These are phyloP conservation scores for Euphydryas editha DNA, from an alignment of 2,888 invertebrate genomes.

Conservation along the genomic window DNA sequence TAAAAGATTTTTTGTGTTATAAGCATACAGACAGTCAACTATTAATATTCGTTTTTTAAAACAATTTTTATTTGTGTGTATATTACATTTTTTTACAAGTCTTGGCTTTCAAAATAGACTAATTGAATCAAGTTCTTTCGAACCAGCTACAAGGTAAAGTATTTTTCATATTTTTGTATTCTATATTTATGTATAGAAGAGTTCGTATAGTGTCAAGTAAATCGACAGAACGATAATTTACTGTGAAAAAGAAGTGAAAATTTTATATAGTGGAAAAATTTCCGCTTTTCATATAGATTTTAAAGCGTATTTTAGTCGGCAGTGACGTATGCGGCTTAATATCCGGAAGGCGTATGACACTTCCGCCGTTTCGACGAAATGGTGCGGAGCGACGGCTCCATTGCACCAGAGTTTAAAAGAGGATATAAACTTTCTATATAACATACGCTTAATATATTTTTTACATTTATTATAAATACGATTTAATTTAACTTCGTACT, in stretches of 20 bases:
- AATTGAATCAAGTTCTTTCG: too few relatives aligned
- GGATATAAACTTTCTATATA: neutral
- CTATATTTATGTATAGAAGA: too few relatives aligned
- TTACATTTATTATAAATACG: neutral
- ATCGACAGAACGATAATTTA: neutral
- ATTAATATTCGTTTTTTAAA: too few relatives aligned
- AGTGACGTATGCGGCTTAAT: constrained; percentile 11
- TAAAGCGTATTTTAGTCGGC: constrained; percentile 9
- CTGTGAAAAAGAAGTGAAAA: neutral
- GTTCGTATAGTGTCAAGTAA: too few relatives aligned
- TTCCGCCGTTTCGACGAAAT: constrained; percentile 5
- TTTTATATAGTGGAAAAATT: neutral
- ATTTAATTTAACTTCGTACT: neutral
- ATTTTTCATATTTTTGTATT: too few relatives aligned
- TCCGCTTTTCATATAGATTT: constrained; percentile 7
- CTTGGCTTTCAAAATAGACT: too few relatives aligned
- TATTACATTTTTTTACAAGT: too few relatives aligned
- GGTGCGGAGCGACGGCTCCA: neutral
- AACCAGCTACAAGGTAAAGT: too few relatives aligned
- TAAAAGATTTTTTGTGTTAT: too few relatives aligned
- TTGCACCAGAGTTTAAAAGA: constrained; percentile 6
- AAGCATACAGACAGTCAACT: too few relatives aligned
- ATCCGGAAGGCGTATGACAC: constrained; percentile 14
- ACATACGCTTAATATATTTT: neutral
- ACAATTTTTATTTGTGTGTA: too few relatives aligned